Conservation (phyloP, 2,888 invertebrate genomes). For the Agrilus mali region DNA sequence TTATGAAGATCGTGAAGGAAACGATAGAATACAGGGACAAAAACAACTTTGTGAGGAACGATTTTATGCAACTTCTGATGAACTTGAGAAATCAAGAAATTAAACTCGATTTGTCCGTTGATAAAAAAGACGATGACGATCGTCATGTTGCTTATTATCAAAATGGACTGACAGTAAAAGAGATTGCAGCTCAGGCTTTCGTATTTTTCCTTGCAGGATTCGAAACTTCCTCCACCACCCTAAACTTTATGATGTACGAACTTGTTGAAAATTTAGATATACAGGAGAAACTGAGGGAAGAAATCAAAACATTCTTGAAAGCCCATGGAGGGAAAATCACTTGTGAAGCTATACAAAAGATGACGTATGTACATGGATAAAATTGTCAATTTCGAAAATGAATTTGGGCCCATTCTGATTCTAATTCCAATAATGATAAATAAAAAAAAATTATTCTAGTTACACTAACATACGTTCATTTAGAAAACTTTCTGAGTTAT, state of each 20-base stretch:
- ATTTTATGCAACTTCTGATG: constrained; percentile 41
- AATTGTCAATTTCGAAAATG: constrained; percentile 24
- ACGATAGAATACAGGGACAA: constrained; percentile 34
- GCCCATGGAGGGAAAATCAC: constrained; percentile 30
- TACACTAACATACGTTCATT: no score
- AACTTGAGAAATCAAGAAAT: constrained; percentile 25
- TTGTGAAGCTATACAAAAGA: constrained; percentile 35
- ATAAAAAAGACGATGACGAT: no score
- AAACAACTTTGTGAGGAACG: constrained; percentile 35
- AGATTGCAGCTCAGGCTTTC: constrained; percentile 19
- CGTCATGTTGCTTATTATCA: no score
- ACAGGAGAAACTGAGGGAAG: constrained; percentile 32
- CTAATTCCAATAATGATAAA: no score
- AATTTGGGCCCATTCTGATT: no score
- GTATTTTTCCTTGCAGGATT: constrained; percentile 26
- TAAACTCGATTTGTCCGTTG: no score
- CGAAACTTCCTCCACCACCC: constrained; percentile 29
- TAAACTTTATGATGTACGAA: constrained; percentile 38
- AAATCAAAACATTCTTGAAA: constrained; percentile 30
- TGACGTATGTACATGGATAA: constrained; percentile 38
- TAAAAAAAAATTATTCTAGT: no score
- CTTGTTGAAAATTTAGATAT: constrained; percentile 34
- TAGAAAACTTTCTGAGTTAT: no score
- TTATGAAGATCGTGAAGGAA: constrained; percentile 30
- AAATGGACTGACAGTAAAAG: constrained; percentile 6